A percentile compares a stretch with the other conserved stretches of the same genome.
Conservation (phyloP, 2,888 invertebrate genomes). For the Tiphia femorata region DNA sequence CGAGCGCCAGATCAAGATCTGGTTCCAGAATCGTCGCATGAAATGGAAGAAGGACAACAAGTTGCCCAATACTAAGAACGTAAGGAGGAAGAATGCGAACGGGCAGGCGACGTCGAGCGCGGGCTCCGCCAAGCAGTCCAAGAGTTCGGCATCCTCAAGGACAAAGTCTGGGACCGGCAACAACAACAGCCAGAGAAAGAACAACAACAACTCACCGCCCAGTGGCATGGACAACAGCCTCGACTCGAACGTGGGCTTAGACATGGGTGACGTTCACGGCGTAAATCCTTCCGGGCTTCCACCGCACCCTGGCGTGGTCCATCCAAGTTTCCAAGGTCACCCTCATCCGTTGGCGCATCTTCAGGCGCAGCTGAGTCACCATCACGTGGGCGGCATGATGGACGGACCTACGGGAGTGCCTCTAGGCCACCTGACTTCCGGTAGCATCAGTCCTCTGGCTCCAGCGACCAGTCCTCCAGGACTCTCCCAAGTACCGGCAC, state of each 20-base stretch:
- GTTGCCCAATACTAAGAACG: constrained; percentile 87
- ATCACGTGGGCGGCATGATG: constrained; percentile 65
- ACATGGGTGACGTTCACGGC: constrained; percentile 59
- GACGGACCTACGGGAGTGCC: constrained; percentile 60
- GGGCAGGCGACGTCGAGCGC: constrained; percentile 61
- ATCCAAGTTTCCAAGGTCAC: constrained; percentile 61
- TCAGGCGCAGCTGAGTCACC: constrained; percentile 68
- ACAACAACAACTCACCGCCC: constrained; percentile 69
- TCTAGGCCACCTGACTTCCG: constrained; percentile 61
- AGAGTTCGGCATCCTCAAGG: too few species aligned
- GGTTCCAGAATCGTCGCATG: constrained; percentile 89
- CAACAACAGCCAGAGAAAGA: constrained; percentile 79
- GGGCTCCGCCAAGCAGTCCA: constrained; percentile 43
- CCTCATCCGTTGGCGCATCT: constrained; percentile 69
- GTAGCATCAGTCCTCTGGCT: constrained; percentile 65
- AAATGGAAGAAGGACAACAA: constrained; percentile 92
- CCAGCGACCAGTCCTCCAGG: constrained; percentile 64
- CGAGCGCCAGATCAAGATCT: constrained; percentile 90
- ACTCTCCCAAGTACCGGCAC: constrained; percentile 45
- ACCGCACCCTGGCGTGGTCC: constrained; percentile 52
- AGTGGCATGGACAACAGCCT: constrained; percentile 63
- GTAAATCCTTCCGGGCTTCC: constrained; percentile 50
- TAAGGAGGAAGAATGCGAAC: constrained; percentile 73
- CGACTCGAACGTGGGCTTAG: constrained; percentile 60
- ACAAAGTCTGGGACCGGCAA: constrained; percentile 56